Evolutionary conservation across 2,797 vertebrate genomes (phyloP), one percentile per base, ranked within the genome.

Genomic region (Onychomys arenicola): DNA sequence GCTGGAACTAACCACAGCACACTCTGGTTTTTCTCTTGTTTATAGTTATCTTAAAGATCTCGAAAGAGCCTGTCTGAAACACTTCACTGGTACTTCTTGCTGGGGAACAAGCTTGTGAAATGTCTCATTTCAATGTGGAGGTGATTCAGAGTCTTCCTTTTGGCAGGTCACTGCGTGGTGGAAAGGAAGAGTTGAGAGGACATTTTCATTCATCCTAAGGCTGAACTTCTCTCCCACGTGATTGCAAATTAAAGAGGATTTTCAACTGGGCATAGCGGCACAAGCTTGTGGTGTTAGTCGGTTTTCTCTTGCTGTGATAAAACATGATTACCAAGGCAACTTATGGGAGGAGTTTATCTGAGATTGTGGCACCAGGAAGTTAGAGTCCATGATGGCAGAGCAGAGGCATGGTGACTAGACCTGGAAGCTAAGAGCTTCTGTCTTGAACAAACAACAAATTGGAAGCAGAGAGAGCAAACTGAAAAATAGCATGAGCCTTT

Each of bases 111-210:
- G 43, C 80, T 92, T 96, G 78, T 91, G 78, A 76, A 84, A 17
- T 57, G 73, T 40, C 40, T 80, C 69, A 89, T 80, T 94, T 95
- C 86, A 71, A 95, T 91, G 34, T 83, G 87, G 77, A 94, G 63
- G 2, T 94, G 65, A 85, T 92, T 90, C 40, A 37, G 65, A 77
- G 17, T 27, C 40, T 92, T 90, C 13, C 12, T 91, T 94, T 96
- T 94, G 90, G 43, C 23, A 37, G 57, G 61, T 63, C 55, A 49
- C 77, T 57, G 90, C 61, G 95, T 88, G 49, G 95, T 88, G 49
- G 34, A 86, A 97, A 94, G 34, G 92, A n/a, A n/a, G 29, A 89
- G 55, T 77, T 90, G 87, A 92, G 52, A 19, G 2, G 85, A 27
- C 52, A 5, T 71, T 43, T 93, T 65, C 13, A 32, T 21, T 93